A percentile compares a stretch with the other conserved stretches of the same genome.
Evolutionary conservation across 2,888 invertebrate species (phyloP).

Genomic region (Ephialtes manifestator): DNA sequence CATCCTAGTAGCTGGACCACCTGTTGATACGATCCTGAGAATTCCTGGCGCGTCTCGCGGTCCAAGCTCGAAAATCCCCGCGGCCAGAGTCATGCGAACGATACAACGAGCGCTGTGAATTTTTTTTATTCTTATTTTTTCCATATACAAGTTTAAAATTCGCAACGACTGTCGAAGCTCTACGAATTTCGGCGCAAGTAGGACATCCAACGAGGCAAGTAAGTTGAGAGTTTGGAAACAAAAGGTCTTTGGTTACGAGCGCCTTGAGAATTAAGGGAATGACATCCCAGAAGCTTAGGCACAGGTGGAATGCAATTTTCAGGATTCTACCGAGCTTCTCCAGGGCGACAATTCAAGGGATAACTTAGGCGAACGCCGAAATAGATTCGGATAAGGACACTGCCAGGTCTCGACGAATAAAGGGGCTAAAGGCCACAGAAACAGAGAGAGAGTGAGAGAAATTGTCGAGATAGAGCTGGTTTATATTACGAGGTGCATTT

Average conservation of each 20-base stretch:
- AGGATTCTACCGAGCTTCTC: constrained; percentile 76
- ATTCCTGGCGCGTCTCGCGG: constrained; percentile 76
- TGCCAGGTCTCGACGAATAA: constrained; percentile 3
- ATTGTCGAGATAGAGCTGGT: constrained; percentile 71
- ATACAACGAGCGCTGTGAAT: constrained; percentile 28
- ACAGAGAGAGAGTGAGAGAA: constrained; percentile 19
- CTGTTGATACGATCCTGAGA: constrained; percentile 80
- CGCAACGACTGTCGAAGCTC: background rate
- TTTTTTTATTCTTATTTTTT: constrained; percentile 4
- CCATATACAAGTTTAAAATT: constrained; percentile 19
- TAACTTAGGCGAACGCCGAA: constrained; percentile 74
- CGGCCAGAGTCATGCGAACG: constrained; percentile 54
- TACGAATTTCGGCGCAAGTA: background rate
- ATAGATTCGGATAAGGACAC: constrained; percentile 82
- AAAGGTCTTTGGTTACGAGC: constrained; percentile 63
- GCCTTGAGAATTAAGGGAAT: constrained; percentile 47
- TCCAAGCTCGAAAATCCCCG: constrained; percentile 66
- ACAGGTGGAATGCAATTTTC: constrained; percentile 82
- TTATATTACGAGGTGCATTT: constrained; percentile 81
- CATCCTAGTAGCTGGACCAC: constrained; percentile 74
- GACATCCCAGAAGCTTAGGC: constrained; percentile 30
- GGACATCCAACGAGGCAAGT: background rate
- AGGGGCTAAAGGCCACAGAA: constrained; percentile 13
- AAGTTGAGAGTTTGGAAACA: background rate
- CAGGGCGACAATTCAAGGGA: constrained; percentile 32